phyloP scores from a whole-genome alignment of 2,888 invertebrate genomes.

The Cerceris rybyensis region DNA sequence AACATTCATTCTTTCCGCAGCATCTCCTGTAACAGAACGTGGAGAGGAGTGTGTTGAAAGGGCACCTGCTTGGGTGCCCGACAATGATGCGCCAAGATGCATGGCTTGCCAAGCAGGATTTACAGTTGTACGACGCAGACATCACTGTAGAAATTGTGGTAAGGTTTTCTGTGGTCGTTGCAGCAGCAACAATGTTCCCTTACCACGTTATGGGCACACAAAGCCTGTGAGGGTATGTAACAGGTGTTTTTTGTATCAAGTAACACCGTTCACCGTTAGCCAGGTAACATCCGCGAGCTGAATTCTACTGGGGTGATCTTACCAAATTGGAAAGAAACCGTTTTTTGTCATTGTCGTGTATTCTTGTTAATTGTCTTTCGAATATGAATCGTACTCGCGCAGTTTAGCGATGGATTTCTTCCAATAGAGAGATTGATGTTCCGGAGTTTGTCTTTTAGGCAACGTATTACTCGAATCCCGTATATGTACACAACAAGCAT shows the following conservation, averaged over 20 bases:
- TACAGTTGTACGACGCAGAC: constrained; percentile 96
- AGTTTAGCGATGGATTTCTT: constrained; percentile 25
- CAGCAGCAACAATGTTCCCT: constrained; percentile 95
- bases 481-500: constrained; percentile 5
- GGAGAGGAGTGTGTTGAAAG: constrained; percentile 81
- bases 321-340: constrained; percentile 4
- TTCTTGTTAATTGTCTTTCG: constrained; percentile 18
- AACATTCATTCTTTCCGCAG: constrained; percentile 56
- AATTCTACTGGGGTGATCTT: constrained; percentile 57
- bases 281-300: constrained; percentile 78
- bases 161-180: constrained; percentile 97
- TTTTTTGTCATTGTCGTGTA: constrained; percentile 11
- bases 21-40: constrained; percentile 76
- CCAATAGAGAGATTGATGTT: constrained; percentile 24
- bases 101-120: constrained; percentile 96
- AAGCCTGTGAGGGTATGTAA: constrained; percentile 98
- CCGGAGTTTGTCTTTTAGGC: constrained; percentile 28
- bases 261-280: constrained; percentile 85
- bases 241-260: constrained; percentile 90
- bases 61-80: constrained; percentile 97
- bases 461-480: constrained; percentile 4
- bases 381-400: constrained; percentile 28
- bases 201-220: constrained; percentile 95
- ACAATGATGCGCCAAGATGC: constrained; percentile 94
- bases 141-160: constrained; percentile 99